Evolutionary conservation across 1,140 invertebrate species (phyloP).

Genomic region (Oedothorax gibbosus): DNA sequence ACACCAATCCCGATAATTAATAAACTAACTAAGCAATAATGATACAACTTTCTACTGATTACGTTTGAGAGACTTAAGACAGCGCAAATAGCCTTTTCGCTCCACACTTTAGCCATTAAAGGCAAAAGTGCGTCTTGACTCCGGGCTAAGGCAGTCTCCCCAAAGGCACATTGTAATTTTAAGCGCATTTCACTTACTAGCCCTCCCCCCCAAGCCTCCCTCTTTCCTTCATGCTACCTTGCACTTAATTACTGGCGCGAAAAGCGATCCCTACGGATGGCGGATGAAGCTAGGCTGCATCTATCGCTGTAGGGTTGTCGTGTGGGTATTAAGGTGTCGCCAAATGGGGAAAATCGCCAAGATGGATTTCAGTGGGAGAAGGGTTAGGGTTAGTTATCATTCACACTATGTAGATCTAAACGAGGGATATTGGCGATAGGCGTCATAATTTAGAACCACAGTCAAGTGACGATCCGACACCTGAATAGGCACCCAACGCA

Average conservation of each 20-base stretch:
- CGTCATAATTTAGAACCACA: too few relatives aligned
- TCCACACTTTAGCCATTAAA: conserved; percentile 10
- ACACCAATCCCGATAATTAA: not conserved
- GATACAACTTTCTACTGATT: conserved; percentile 6
- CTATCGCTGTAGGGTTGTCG: not conserved
- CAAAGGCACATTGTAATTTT: conserved; percentile 53
- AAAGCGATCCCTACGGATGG: conserved; percentile 41
- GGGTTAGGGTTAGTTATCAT: too few relatives aligned
- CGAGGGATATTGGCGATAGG: too few relatives aligned
- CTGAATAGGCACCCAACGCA: too few relatives aligned
- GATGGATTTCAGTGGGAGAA: too few relatives aligned
- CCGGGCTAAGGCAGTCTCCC: conserved; percentile 18
- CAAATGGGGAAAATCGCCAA: too few relatives aligned
- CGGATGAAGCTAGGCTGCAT: conserved; percentile 12
- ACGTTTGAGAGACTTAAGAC: conserved; percentile 3
- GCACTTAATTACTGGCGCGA: conserved; percentile 53
- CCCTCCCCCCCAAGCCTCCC: not conserved
- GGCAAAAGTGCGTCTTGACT: conserved; percentile 37
- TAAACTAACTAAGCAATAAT: not conserved
- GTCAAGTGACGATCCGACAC: too few relatives aligned
- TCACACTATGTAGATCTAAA: too few relatives aligned
- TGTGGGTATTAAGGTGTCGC: too few relatives aligned
- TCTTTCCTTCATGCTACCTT: conserved; percentile 3
- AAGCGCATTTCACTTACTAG: conserved; percentile 55
- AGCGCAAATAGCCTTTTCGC: conserved; percentile 12